Conservation (phyloP, 1,140 invertebrate species). For the Schlechtendalia chinensis region DNA sequence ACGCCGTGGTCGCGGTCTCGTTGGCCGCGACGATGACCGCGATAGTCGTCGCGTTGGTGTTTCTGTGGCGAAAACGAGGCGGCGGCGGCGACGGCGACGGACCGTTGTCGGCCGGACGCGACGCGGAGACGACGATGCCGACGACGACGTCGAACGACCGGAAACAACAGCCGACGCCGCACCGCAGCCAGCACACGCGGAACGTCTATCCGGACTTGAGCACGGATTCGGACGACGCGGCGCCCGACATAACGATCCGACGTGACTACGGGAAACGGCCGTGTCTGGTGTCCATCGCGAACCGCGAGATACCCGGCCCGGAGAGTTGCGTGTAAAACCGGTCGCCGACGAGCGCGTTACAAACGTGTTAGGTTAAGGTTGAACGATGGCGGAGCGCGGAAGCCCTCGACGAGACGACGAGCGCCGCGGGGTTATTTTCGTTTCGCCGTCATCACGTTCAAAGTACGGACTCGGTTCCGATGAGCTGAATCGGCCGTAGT, state of each 20-base stretch:
- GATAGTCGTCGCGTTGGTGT: not conserved
- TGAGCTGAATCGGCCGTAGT: too few relatives aligned
- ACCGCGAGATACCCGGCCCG: conserved; percentile 24
- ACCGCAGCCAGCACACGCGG: not conserved
- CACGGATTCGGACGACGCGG: too few relatives aligned
- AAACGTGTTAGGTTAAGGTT: too few relatives aligned
- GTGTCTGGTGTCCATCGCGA: conserved; percentile 14
- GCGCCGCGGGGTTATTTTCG: too few relatives aligned
- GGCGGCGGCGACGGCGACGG: not conserved
- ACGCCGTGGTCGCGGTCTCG: not conserved
- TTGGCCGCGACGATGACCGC: not conserved
- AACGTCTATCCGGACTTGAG: conserved; percentile 16
- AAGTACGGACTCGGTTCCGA: too few relatives aligned
- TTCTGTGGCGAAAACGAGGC: not conserved
- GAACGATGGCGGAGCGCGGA: too few relatives aligned
- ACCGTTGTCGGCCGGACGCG: not conserved
- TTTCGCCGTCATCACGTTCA: too few relatives aligned
- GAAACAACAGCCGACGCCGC: not conserved
- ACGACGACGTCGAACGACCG: not conserved
- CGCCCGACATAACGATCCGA: conserved; percentile 32
- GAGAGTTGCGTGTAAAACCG: conserved; percentile 19
- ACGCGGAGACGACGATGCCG: not conserved
- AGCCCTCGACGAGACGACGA: too few relatives aligned
- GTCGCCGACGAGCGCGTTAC: too few relatives aligned
- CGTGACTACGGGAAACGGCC: not conserved